These are phyloP conservation scores for Ivindomyrus marchei DNA, from an alignment of 2,113 vertebrate species.

Conservation along the genomic window DNA sequence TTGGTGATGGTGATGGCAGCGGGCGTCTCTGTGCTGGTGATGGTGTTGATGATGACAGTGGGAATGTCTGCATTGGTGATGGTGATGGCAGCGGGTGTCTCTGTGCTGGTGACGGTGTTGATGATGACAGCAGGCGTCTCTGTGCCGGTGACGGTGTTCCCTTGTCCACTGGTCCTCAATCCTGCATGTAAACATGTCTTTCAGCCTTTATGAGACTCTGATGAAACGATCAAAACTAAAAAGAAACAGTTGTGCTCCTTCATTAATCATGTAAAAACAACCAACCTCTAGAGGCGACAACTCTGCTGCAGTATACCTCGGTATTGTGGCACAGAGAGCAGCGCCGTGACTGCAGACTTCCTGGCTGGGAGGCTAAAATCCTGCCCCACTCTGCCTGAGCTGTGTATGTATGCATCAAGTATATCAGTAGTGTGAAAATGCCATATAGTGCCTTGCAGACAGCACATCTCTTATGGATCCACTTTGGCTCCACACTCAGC, in stretches of 20 bases:
- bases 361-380: background rate
- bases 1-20: background rate
- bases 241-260: background rate
- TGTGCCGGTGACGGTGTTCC: background rate
- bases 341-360: background rate
- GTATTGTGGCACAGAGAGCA: background rate
- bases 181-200: background rate
- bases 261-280: background rate
- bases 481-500: background rate
- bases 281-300: background rate
- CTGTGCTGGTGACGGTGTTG: background rate
- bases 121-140: rapidly evolving
- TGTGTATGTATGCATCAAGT: background rate
- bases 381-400: background rate
- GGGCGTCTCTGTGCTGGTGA: background rate
- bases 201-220: background rate
- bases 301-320: background rate
- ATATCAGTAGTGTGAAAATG: background rate
- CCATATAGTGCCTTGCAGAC: background rate
- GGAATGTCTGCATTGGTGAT: background rate
- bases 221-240: background rate
- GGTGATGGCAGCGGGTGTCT: background rate
- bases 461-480: background rate
- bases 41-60: background rate
- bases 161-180: background rate